These are phyloP conservation scores for Eupithecia insigniata DNA, from an alignment of 2,888 invertebrate species.

Conservation along the genomic window DNA sequence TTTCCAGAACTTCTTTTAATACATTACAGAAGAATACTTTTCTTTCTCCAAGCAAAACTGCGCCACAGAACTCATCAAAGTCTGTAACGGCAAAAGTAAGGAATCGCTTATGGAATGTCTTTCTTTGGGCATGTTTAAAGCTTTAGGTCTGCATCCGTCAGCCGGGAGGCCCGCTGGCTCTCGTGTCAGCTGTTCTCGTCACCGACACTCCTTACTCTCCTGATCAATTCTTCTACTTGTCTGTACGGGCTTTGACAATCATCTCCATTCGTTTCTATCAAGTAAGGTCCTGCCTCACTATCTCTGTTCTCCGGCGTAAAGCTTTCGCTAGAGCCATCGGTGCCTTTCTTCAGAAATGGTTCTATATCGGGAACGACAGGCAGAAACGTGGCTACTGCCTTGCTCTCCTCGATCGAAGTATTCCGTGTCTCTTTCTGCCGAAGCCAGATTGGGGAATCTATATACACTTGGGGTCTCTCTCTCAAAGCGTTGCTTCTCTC, in stretches of 20 bases:
- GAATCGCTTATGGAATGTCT: conserved; percentile 46
- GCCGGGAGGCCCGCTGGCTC: conserved; percentile 74
- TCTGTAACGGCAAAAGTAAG: conserved; percentile 20
- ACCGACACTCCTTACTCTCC: conserved; percentile 73
- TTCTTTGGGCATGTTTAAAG: conserved; percentile 43
- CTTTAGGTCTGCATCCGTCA: conserved; percentile 57
- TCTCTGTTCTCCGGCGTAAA: conserved; percentile 74
- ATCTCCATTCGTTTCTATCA: conserved; percentile 69
- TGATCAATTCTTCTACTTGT: conserved; percentile 73
- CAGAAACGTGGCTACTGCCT: conserved; percentile 49
- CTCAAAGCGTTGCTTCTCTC: conserved; percentile 82
- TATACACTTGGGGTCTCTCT: conserved; percentile 83
- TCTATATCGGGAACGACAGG: conserved; percentile 66
- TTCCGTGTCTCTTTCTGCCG: conserved; percentile 76
- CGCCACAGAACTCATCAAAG: background rate
- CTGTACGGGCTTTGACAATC: conserved; percentile 76
- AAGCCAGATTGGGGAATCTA: conserved; percentile 86
- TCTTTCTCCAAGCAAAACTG: background rate
- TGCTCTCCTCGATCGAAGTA: conserved; percentile 58
- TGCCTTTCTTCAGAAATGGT: conserved; percentile 68
- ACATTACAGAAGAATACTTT: background rate
- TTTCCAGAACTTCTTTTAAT: background rate
- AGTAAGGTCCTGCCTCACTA: conserved; percentile 69
- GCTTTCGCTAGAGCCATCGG: conserved; percentile 70
- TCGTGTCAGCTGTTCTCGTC: conserved; percentile 80